Percentiles rank a stretch among this genome's conserved stretches.
Conservation (phyloP, 2,797 vertebrate genomes). For the Toxotes lorentzi region DNA sequence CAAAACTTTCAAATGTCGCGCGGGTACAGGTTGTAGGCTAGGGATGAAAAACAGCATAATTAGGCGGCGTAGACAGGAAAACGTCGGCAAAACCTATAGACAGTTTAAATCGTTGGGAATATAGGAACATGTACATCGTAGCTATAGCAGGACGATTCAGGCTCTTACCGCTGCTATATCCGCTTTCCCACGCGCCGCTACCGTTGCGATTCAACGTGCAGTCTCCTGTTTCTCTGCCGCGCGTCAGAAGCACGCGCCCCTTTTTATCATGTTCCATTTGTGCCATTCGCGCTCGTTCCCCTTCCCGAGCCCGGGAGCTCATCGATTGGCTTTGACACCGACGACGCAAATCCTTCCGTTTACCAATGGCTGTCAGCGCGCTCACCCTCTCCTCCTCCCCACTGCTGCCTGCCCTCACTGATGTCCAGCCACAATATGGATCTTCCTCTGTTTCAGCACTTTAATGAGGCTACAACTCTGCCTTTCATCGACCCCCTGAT, state of each 20-base stretch:
- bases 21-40: background rate
- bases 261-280: constrained; percentile 64
- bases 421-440: constrained; percentile 26
- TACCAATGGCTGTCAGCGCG: constrained; percentile 56
- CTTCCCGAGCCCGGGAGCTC: constrained; percentile 46
- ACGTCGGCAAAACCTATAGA: background rate
- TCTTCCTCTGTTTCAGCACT: background rate
- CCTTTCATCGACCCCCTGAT: constrained; percentile 16
- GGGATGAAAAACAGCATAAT: background rate
- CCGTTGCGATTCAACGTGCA: too few relatives aligned
- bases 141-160: background rate
- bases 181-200: constrained; percentile 3
- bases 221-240: background rate
- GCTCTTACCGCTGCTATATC: constrained; percentile 43
- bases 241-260: constrained; percentile 41
- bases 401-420: constrained; percentile 4
- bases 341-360: constrained; percentile 61
- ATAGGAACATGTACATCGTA: fast-evolving
- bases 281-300: constrained; percentile 74
- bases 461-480: constrained; percentile 5
- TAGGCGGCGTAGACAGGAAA: background rate
- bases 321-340: constrained; percentile 72
- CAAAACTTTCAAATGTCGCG: constrained; percentile 39
- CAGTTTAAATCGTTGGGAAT: background rate
- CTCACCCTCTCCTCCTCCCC: constrained; percentile 34